Evolutionary conservation across 2,797 vertebrate genomes (phyloP), one percentile per base, ranked within the genome.

Genomic region (Poeciliopsis turneri): DNA sequence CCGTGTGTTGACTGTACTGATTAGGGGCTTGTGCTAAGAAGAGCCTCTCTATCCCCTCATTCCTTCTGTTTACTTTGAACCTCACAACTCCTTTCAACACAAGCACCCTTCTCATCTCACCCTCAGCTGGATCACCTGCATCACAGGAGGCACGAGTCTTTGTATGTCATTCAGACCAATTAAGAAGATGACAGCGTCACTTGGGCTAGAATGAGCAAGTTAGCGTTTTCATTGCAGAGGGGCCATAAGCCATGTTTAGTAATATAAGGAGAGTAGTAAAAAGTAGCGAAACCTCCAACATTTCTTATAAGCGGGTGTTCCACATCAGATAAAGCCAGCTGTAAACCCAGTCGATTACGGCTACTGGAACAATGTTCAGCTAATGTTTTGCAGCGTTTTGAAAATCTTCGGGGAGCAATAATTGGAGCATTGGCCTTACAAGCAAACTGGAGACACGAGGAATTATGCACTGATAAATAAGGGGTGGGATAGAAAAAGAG

Each of bases 1-100:
- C 85, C 80, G 81, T 78, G 90, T 95, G 95, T 95, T 94, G 94
- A 94, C 94, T 89, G 91, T 92, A 89, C 91, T 93, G 92, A 95
- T 95, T 91, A 93, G 91, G 84, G 90, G 91, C 88, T 94, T 92
- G 91, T 82, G 89, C 87, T 80, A 86, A 89, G 92, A 91, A 87
- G 88, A 94, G 88, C 87, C 92, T 86, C 87, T 93, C 89, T 82
- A 92, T 92, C 93, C 93, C 91, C 80, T 94, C 92, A 91, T 89
- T 92, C 89, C 90, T 78, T 91, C 73, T 93, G 93, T 95, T 95
- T 94, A 94, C 94, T 94, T 92, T 93, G 85, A 86, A 90, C 86
- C 80, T 79, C 84, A 83, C 73, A 82, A 77, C 55, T 78, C 77
- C 66, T 74, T 78, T 85, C 66, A 70, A 78, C 79, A 74, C 84